Base-by-base conservation (phyloP, 2,888 invertebrate genomes). In the Drosophila pegasa region DNA sequence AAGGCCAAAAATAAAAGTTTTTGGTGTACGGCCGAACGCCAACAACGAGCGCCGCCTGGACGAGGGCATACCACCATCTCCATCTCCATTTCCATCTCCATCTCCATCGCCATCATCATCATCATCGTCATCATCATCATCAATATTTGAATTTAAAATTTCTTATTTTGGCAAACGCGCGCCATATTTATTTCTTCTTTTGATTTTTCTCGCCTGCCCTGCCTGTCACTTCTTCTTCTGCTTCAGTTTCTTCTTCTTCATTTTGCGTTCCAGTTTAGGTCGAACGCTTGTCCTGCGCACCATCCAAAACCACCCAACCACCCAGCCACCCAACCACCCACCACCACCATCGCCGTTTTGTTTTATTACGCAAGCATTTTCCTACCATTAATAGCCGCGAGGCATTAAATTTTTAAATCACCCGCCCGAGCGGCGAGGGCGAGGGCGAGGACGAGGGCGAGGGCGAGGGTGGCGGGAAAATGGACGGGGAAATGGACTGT, bases 401-500 rank as follows among this genome's bases (percentile, higher is more conserved):
- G 85, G 89, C 81, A 89, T 85, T 88, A 88, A 73, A 85, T 88
- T 85, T 85, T 85, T 89, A 88, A 88, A 88, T 83, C 88, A 77
- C 72, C 85, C 72, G 61, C 60, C 69, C 61, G 41, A 43, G 47
- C 40, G 6, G 3, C 48, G 50, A 38, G 54, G 31, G 58, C 48
- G 55, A n/a, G 25, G n/a, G 25, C 29, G 14, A 9, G 41, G 45
- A 40, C 41, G 18, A 38, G 45, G 45, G 20, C 41, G 41, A 18
- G 18, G 47, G 62, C 29, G n/a, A 38, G 54, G 31, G 58, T 52
- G 55, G 52, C 48, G 62, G 60, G 16, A 58, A 55, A 25, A 50
- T 43, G 58, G 47, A 40, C 16, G 31, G 61, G 55, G 47, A 18
- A 22, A 51, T 41, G 59, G 43, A 9, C 43, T 43, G 25, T 43